Conservation (phyloP, 2,888 invertebrate genomes). For the Drosophila kambysellisi region DNA sequence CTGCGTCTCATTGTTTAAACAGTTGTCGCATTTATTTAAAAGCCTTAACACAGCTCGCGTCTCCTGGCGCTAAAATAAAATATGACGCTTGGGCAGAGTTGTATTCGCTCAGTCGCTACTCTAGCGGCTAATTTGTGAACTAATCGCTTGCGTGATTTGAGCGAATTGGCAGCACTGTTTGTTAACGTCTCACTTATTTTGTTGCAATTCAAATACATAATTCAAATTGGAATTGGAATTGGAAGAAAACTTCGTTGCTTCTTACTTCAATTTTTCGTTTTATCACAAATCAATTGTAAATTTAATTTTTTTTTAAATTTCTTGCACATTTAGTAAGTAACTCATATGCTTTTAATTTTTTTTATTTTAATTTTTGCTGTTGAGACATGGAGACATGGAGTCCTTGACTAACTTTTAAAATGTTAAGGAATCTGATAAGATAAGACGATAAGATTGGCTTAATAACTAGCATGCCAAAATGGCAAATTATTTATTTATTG, state of each 20-base stretch:
- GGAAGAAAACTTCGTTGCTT: not conserved
- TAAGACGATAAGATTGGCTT: not conserved
- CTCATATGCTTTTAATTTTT: not conserved
- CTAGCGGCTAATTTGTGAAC: constrained; percentile 13
- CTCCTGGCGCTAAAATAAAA: constrained; percentile 70
- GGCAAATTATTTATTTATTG: not conserved
- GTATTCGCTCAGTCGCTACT: constrained; percentile 16
- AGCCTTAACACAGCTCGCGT: constrained; percentile 42
- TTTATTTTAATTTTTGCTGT: not conserved
- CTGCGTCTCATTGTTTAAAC: constrained; percentile 35
- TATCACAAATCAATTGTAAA: not conserved
- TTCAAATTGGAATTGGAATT: constrained; percentile 30
- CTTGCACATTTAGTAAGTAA: not conserved
- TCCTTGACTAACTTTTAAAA: not conserved
- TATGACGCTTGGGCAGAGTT: constrained; percentile 56
- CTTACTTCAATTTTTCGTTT: not conserved
- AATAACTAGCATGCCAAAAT: not conserved
- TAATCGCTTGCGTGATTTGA: constrained; percentile 11
- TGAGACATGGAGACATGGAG: not conserved
- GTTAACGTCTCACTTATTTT: not conserved
- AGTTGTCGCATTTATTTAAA: constrained; percentile 44
- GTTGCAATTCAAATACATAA: constrained; percentile 26
- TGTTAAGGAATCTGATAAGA: not conserved
- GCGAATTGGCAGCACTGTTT: constrained; percentile 38
- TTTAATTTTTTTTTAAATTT: not conserved